A percentile compares a stretch with the other conserved stretches of the same genome.
phyloP scores from a whole-genome alignment of 2,113 vertebrate species.

The Corapipo altera region DNA sequence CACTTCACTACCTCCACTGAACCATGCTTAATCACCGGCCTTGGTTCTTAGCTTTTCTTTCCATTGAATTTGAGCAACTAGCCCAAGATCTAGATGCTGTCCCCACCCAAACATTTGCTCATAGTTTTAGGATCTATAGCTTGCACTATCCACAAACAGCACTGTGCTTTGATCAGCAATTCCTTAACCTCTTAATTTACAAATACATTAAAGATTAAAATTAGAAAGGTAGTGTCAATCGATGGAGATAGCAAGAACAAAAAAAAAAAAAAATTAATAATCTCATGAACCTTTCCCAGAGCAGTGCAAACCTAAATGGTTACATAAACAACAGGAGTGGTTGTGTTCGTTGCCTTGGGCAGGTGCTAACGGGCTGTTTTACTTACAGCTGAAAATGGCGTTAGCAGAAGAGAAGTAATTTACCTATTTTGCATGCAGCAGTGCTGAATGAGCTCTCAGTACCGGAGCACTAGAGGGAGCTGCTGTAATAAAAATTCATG shows the following conservation, averaged over 20 bases:
- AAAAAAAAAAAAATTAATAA: neutral
- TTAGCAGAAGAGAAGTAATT: neutral
- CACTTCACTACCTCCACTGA: neutral
- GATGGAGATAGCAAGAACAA: neutral
- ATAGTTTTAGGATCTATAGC: neutral
- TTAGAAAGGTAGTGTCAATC: fast-evolving
- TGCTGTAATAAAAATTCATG: neutral
- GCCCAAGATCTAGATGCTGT: neutral
- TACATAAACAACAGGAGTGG: neutral
- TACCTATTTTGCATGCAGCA: neutral
- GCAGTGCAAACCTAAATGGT: fast-evolving
- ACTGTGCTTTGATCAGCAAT: neutral
- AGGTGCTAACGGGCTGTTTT: neutral
- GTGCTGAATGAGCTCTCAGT: neutral
- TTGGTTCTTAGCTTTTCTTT: neutral
- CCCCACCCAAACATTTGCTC: neutral
- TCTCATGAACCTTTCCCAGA: neutral
- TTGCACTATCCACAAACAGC: neutral
- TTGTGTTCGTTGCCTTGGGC: neutral
- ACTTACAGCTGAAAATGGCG: neutral
- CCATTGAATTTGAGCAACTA: neutral
- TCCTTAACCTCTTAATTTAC: neutral
- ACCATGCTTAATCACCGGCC: fast-evolving
- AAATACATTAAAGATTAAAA: neutral
- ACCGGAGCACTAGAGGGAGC: slow-evolving; percentile 59